These are phyloP conservation scores for Lamprotornis superbus DNA, from an alignment of 2,113 vertebrate genomes.

Conservation along the genomic window DNA sequence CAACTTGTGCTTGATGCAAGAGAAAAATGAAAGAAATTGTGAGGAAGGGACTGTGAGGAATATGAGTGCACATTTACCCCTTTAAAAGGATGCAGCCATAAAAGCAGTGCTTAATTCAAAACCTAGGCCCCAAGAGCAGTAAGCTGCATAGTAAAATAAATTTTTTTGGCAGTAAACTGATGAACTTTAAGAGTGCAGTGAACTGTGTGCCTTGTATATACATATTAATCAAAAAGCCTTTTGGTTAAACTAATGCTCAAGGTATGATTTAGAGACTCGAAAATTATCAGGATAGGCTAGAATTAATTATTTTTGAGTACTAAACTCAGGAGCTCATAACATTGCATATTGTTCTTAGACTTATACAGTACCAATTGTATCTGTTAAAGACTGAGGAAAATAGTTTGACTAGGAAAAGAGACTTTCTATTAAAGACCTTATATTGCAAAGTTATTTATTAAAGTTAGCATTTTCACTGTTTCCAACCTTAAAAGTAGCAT, in stretches of 20 bases:
- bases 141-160: conserved; percentile 32
- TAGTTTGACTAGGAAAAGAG: background rate
- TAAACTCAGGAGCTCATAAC: background rate
- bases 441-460: background rate
- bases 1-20: background rate
- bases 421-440: background rate
- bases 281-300: background rate
- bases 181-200: conserved; percentile 9
- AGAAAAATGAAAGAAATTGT: conserved; percentile 11
- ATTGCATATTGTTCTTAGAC: background rate
- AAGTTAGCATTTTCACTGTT: background rate
- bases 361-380: background rate
- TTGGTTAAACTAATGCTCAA: background rate
- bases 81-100: conserved; percentile 22
- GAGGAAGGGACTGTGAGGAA: background rate
- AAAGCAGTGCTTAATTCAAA: conserved; percentile 27
- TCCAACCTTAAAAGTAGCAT: background rate
- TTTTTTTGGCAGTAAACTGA: conserved; percentile 41
- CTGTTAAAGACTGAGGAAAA: background rate
- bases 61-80: background rate
- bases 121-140: background rate
- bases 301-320: background rate
- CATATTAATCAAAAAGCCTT: background rate
- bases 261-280: background rate
- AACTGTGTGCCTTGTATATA: background rate